phyloP scores from a whole-genome alignment of 2,797 vertebrate genomes.

The Siniperca scherzeri region DNA sequence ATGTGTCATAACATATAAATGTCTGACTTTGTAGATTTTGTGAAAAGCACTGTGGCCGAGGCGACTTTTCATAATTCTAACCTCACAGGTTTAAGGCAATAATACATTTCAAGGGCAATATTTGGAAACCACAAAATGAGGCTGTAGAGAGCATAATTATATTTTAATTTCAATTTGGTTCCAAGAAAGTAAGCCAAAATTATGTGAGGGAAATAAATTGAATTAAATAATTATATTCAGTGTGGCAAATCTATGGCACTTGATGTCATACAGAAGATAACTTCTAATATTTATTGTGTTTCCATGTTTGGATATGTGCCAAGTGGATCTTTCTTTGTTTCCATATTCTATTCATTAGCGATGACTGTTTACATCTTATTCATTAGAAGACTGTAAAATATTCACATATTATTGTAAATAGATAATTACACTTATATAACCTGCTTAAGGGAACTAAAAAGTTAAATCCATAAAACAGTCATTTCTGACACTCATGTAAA shows the following conservation, averaged over 20 bases:
- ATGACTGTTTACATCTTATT: background rate
- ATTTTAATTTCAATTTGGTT: slow-evolving; percentile 6
- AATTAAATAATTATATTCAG: slow-evolving; percentile 9
- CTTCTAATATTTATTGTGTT: background rate
- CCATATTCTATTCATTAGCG: background rate
- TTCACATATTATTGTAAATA: background rate
- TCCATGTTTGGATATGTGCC: background rate
- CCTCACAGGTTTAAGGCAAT: slow-evolving; percentile 5
- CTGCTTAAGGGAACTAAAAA: background rate
- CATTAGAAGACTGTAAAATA: background rate
- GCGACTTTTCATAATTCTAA: slow-evolving; percentile 11
- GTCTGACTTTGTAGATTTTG: slow-evolving; percentile 18
- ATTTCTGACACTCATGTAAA: background rate
- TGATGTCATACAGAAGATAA: background rate
- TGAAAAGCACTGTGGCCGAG: background rate
- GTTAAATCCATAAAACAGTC: no score
- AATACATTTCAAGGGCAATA: background rate
- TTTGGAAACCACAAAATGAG: slow-evolving; percentile 20
- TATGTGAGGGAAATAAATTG: background rate
- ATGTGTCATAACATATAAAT: slow-evolving; percentile 23
- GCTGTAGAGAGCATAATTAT: background rate
- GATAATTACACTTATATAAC: background rate
- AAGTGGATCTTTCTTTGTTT: background rate
- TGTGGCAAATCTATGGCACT: background rate
- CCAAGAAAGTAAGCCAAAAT: slow-evolving; percentile 7